Evolutionary conservation across 2,888 invertebrate species (phyloP).

Genomic region (Neria commutata): DNA sequence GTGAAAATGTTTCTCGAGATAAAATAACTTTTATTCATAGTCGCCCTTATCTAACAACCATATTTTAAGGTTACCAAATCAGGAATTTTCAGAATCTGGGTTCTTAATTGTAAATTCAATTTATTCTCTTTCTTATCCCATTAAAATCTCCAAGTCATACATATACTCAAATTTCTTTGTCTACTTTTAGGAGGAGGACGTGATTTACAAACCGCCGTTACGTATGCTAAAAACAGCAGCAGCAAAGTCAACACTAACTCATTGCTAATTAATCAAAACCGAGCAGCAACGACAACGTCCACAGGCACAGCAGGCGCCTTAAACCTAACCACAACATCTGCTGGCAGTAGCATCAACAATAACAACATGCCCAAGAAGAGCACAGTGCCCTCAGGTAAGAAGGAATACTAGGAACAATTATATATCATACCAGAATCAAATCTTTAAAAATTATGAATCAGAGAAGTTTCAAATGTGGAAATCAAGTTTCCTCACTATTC

Average conservation of each 20-base stretch:
- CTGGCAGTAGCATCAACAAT: slow-evolving; percentile 28
- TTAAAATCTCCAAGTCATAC: background rate
- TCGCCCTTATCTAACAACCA: no score
- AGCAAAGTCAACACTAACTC: slow-evolving; percentile 27
- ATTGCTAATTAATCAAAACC: slow-evolving; percentile 14
- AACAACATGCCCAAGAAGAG: slow-evolving; percentile 37
- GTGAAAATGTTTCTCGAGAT: no score
- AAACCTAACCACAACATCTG: slow-evolving; percentile 12
- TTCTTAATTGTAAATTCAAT: no score
- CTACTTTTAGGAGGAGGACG: slow-evolving; percentile 77
- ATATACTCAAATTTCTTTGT: background rate
- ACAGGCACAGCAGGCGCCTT: slow-evolving; percentile 32
- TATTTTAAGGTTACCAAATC: no score
- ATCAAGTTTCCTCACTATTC: background rate
- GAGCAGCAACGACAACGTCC: slow-evolving; percentile 33
- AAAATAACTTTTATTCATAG: no score
- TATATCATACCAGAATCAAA: background rate
- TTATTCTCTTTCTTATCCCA: background rate
- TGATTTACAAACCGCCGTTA: slow-evolving; percentile 81
- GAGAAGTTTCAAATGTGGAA: background rate
- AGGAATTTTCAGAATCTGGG: no score
- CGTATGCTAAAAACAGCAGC: slow-evolving; percentile 64
- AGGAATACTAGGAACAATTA: background rate
- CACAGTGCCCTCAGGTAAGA: slow-evolving; percentile 33
- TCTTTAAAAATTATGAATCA: background rate